phyloP scores from a whole-genome alignment of 2,888 invertebrate genomes.

The Drosophila diplacantha region DNA sequence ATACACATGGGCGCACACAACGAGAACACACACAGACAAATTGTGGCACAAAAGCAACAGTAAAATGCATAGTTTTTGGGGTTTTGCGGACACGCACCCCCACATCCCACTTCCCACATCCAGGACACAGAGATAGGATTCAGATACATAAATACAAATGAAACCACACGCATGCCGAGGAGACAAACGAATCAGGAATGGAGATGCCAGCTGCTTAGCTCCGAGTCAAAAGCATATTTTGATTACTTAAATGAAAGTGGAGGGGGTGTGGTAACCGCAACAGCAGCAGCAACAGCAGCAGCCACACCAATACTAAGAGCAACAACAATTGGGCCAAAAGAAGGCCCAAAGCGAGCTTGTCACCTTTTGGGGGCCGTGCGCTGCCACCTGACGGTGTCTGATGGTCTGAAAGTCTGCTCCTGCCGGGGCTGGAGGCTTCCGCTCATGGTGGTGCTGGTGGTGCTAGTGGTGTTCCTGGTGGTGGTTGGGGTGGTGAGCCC shows the following conservation, averaged over 20 bases:
- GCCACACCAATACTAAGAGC: constrained; percentile 18
- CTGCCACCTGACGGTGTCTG: constrained; percentile 24
- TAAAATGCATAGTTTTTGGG: constrained; percentile 69
- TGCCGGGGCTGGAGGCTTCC: constrained; percentile 27
- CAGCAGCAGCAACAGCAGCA: not conserved
- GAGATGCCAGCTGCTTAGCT: constrained; percentile 62
- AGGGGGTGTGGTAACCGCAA: constrained; percentile 3
- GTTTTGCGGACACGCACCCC: constrained; percentile 55
- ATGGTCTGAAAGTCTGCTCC: constrained; percentile 6
- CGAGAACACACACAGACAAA: constrained; percentile 22
- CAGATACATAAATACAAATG: constrained; percentile 35
- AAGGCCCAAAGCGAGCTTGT: constrained; percentile 58
- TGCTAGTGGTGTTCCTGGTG: not conserved
- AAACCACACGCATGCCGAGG: constrained; percentile 45
- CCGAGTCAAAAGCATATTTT: constrained; percentile 72
- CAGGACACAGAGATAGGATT: not conserved
- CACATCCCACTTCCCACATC: constrained; percentile 17
- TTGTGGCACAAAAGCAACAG: constrained; percentile 60
- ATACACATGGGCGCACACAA: constrained; percentile 49
- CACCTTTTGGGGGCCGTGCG: constrained; percentile 52
- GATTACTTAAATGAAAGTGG: constrained; percentile 70
- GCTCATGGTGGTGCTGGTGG: constrained; percentile 14
- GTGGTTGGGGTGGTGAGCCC: constrained; percentile 50
- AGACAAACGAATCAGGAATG: constrained; percentile 22
- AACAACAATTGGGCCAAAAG: constrained; percentile 42